Evolutionary conservation across 1,140 invertebrate species (phyloP), one percentile per base, ranked within the genome.

Genomic region (Coptotermes formosanus): DNA sequence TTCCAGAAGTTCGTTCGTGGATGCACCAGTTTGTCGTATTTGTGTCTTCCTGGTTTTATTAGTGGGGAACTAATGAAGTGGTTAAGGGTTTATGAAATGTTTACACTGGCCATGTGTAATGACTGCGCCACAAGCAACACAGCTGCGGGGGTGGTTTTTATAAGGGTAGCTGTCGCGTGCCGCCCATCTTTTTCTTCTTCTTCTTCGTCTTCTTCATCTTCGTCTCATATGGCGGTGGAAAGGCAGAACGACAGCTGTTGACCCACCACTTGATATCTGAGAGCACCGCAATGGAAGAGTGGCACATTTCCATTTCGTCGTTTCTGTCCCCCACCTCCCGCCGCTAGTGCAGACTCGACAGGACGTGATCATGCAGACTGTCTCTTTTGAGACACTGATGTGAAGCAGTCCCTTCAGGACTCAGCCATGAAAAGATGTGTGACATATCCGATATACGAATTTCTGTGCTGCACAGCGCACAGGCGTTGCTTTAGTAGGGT

Each of bases 101-200:
- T 75, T 75, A 75, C 64, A 75, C 64, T 75, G 64, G 64, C 64
- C 64, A 75, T 75, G n/a, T 75, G 64, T 75, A 75, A 75, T 75
- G 64, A 75, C 9, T 75, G 25, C 30, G 64, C 25, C 64, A 75
- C 64, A 75, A 75, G 64, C 25, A 9, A 75, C n/a, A 30, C 64
- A 30, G 64, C 64, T 25, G 64, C 64, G 64, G 25, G 64, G 64
- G 64, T 75, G 64, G 64, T 75, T 75, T 75, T 75, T 75, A 75
- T 75, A 75, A 75, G 64, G 64, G 64, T 75, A 30, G 64, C 64
- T 75, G 64, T 75, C 64, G 64, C 64, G 64, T 75, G 64, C 64
- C 64, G 64, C n/a, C 52, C 64, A 12, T 75, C n/a, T 75, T 75
- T 25, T 69, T 69, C 64, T 69, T 69, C 21, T 69, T 69, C 23